Conservation (phyloP, 2,888 invertebrate genomes). For the Ectropis crepuscularia region DNA sequence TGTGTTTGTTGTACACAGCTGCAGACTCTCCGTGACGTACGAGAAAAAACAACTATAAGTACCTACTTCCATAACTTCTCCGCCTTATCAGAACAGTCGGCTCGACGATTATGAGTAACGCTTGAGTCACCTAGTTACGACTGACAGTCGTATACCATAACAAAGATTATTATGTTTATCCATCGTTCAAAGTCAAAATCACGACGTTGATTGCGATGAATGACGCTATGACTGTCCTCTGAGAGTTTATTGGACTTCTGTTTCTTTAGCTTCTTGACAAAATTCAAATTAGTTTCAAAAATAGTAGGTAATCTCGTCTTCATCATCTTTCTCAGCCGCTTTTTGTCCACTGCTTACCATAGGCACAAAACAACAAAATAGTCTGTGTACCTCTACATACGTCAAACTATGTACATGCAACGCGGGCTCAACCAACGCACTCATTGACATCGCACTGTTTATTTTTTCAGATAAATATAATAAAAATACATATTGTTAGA, state of each 20-base stretch:
- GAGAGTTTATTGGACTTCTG: background rate
- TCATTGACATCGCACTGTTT: no score
- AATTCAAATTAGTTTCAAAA: no score
- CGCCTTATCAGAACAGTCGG: constrained; percentile 4
- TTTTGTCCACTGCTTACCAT: no score
- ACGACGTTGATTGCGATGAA: background rate
- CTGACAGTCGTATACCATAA: constrained; percentile 27
- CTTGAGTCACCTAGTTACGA: constrained; percentile 37
- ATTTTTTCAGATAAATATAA: no score
- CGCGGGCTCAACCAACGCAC: no score
- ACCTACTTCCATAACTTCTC: constrained; percentile 26
- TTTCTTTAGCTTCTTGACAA: no score
- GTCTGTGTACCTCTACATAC: background rate
- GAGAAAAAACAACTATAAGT: constrained; percentile 23
- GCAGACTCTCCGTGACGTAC: no score
- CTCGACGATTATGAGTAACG: constrained; percentile 38
- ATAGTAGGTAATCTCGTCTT: no score
- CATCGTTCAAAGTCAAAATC: constrained; percentile 4
- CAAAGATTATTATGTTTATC: constrained; percentile 39
- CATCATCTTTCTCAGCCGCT: no score
- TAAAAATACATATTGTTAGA: no score
- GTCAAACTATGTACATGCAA: background rate
- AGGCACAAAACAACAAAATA: background rate
- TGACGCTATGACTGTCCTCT: background rate
- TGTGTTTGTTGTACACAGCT: no score